Base-by-base conservation (phyloP, 2,888 invertebrate species). In the Parelbella ahira region DNA sequence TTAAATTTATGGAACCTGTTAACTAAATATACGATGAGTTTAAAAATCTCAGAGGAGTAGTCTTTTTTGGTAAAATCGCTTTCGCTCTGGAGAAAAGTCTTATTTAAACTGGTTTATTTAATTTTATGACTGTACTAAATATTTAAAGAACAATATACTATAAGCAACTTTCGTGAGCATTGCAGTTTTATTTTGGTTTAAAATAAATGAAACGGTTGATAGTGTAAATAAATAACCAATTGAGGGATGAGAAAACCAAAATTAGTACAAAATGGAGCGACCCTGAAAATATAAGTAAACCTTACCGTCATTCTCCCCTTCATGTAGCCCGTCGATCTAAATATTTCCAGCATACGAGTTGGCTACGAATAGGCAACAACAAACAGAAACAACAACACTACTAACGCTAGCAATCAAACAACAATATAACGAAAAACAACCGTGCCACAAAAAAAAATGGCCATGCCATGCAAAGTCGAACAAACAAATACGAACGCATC, bases 391-490 rank as follows among this genome's bases (percentile, higher is more conserved):
- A 50, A 56, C 42, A 71, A 69, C 58, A 66, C 58, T 53, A 60
- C 36, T 36, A 45, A 75, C 59, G 63, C 74, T 76, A 75, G 80
- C 75, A 65, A 65, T 62, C 58, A 68, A 70, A 66, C 50, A 63
- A 65, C 45, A 63, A 68, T 68, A 71, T 66, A 60, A 57, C 63
- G 55, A 43, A 63, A 63, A 71, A 58, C 54, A 54, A 56, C 52
- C 43, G 55, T 60, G 63, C 63, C 63, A 72, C 68, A 78, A 74
- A 68, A 15, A 60, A 67, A 62, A 72, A 73, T 62, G 60, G 58
- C 66, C 83, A 84, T 84, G 82, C 83, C 81, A 86, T 84, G 84
- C 84, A 82, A 76, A 68, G 51, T 48, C 37, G 47, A 51, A 54
- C 45, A 63, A 58, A 51, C 45, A 54, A 49, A 54, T 56, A 55